Evolutionary conservation across 1,140 invertebrate species (phyloP).

Genomic region (Saccostrea echinata): DNA sequence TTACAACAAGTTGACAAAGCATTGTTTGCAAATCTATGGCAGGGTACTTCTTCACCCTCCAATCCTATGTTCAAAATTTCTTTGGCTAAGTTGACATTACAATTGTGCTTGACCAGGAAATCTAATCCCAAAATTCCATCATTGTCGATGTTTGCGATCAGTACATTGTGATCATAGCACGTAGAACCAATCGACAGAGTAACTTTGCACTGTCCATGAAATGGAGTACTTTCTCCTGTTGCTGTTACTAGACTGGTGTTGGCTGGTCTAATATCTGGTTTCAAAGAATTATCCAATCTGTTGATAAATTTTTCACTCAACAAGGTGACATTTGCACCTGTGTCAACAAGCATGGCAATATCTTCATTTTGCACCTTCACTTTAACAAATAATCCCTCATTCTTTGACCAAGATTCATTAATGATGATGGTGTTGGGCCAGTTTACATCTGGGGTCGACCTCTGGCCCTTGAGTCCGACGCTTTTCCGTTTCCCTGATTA

Average conservation of each 20-base stretch:
- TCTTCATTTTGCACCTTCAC: too few species aligned
- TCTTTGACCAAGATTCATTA: too few species aligned
- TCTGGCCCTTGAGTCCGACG: too few species aligned
- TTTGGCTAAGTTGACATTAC: conserved; percentile 9
- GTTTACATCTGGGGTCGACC: too few species aligned
- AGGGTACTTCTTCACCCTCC: conserved; percentile 18
- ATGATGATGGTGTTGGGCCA: too few species aligned
- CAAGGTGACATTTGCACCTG: too few species aligned
- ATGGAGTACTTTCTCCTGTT: conserved; percentile 55
- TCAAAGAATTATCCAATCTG: neutral
- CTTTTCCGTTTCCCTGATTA: too few species aligned
- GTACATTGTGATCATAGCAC: neutral
- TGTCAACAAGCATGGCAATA: too few species aligned
- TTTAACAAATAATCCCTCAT: too few species aligned
- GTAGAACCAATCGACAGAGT: neutral
- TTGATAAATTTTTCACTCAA: conserved; percentile 21
- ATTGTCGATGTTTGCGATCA: conserved; percentile 39
- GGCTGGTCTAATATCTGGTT: conserved; percentile 1
- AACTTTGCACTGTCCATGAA: conserved; percentile 38
- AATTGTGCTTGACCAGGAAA: conserved; percentile 21
- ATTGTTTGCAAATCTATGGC: conserved; percentile 34
- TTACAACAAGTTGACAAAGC: conserved; percentile 32
- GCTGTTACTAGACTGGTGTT: conserved; percentile 54
- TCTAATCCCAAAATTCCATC: conserved; percentile 39
- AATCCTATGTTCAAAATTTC: conserved; percentile 1